These are phyloP conservation scores for Pachypsylla venusta DNA, from an alignment of 1,140 invertebrate species.

Conservation along the genomic window DNA sequence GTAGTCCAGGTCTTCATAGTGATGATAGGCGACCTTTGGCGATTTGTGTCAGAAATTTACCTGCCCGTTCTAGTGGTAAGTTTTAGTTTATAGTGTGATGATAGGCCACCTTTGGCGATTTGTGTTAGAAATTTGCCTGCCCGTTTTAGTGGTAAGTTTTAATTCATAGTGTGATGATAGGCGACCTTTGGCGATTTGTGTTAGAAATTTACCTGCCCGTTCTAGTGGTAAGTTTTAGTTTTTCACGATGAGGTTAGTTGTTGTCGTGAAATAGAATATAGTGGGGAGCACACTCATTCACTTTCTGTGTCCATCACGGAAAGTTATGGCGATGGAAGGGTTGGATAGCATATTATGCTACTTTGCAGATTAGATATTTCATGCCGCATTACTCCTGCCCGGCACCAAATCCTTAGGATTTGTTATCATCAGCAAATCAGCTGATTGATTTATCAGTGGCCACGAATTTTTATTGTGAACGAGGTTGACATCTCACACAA, in stretches of 20 bases:
- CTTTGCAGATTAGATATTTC: too few species aligned
- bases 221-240: slow-evolving; percentile 43
- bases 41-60: slow-evolving; percentile 83
- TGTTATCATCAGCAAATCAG: too few species aligned
- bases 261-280: background rate
- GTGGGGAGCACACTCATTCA: too few species aligned
- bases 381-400: too few species aligned
- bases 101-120: slow-evolving; percentile 65
- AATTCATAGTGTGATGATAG: slow-evolving; percentile 42
- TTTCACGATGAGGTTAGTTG: background rate
- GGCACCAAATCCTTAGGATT: too few species aligned
- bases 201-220: slow-evolving; percentile 72
- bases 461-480: too few species aligned
- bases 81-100: slow-evolving; percentile 32
- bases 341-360: too few species aligned
- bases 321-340: too few species aligned
- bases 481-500: too few species aligned
- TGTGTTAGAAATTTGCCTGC: slow-evolving; percentile 78
- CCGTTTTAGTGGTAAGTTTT: slow-evolving; percentile 47
- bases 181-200: slow-evolving; percentile 74
- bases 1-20: slow-evolving; percentile 21
- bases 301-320: too few species aligned
- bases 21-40: slow-evolving; percentile 65
- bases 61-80: slow-evolving; percentile 58
- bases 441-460: too few species aligned